phyloP scores from a whole-genome alignment of 2,888 invertebrate genomes.

The Campoplex nolae region DNA sequence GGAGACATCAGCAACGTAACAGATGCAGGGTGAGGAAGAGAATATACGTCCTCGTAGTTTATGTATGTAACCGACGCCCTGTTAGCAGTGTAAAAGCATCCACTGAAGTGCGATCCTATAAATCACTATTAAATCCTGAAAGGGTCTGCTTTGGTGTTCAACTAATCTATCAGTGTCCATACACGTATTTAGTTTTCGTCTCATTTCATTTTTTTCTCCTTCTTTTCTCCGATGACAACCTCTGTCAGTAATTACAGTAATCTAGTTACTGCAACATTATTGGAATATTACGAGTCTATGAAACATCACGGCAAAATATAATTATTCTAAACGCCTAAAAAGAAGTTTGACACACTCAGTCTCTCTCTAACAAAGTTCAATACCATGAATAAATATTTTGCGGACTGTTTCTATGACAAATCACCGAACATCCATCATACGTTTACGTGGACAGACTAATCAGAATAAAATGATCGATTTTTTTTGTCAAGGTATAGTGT shows the following conservation, averaged over 20 bases:
- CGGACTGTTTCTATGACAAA: slow-evolving; percentile 40
- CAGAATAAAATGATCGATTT: slow-evolving; percentile 1
- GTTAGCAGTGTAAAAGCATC: slow-evolving; percentile 13
- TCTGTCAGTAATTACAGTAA: slow-evolving; percentile 72
- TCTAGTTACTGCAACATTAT: slow-evolving; percentile 71
- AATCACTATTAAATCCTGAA: slow-evolving; percentile 82
- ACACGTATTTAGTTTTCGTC: slow-evolving; percentile 5
- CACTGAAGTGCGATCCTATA: slow-evolving; percentile 70
- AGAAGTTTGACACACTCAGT: neutral
- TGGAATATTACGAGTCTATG: slow-evolving; percentile 47
- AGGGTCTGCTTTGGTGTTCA: slow-evolving; percentile 76
- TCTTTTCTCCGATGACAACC: neutral
- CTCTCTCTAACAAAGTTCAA: slow-evolving; percentile 22
- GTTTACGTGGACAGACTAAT: neutral
- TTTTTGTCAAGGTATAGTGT: neutral
- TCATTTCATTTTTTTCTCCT: slow-evolving; percentile 3
- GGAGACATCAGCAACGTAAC: neutral
- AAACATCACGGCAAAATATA: slow-evolving; percentile 39
- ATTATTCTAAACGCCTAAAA: slow-evolving; percentile 74
- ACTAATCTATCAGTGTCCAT: slow-evolving; percentile 79
- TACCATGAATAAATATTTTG: slow-evolving; percentile 7
- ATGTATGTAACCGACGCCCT: neutral
- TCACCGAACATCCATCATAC: slow-evolving; percentile 29
- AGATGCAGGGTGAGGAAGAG: neutral
- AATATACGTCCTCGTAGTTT: slow-evolving; percentile 12